Evolutionary conservation across 64 coral and sea anemone species (phyloP).

Genomic region (Acropora yongei): DNA sequence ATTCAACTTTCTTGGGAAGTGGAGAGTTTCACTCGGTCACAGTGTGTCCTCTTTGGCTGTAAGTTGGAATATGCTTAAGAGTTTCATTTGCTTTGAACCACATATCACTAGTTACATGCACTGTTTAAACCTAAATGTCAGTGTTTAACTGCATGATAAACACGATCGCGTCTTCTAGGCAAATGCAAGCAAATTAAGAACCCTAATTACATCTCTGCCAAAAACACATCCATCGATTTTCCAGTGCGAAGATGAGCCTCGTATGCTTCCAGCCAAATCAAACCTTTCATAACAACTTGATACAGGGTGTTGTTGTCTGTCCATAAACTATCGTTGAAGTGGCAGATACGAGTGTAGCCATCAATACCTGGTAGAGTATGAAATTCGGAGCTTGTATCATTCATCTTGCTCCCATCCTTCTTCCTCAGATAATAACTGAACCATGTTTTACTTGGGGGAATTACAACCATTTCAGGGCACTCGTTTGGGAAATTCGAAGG

Average conservation of each 20-base stretch:
- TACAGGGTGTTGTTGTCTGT: slow-evolving; percentile 39
- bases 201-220: slow-evolving; percentile 31
- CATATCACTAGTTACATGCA: no score
- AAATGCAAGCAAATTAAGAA: no score
- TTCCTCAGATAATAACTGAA: background rate
- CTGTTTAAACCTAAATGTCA: no score
- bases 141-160: background rate
- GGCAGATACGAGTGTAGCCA: slow-evolving; percentile 40
- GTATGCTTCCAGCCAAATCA: slow-evolving; percentile 61
- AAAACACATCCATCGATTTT: slow-evolving; percentile 55
- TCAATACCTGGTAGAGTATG: background rate
- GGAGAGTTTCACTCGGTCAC: no score
- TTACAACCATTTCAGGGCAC: slow-evolving; percentile 58
- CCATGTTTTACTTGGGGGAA: background rate
- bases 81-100: no score
- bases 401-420: background rate
- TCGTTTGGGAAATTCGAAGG: slow-evolving; percentile 59
- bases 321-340: background rate
- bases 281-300: slow-evolving; percentile 50
- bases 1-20: no score
- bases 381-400: background rate
- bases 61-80: no score
- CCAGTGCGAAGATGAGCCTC: slow-evolving; percentile 56
- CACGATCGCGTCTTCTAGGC: background rate
- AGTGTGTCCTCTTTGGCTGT: no score